Evolutionary conservation across 2,113 vertebrate genomes (phyloP).

Genomic region (Pteruthius melanotis): DNA sequence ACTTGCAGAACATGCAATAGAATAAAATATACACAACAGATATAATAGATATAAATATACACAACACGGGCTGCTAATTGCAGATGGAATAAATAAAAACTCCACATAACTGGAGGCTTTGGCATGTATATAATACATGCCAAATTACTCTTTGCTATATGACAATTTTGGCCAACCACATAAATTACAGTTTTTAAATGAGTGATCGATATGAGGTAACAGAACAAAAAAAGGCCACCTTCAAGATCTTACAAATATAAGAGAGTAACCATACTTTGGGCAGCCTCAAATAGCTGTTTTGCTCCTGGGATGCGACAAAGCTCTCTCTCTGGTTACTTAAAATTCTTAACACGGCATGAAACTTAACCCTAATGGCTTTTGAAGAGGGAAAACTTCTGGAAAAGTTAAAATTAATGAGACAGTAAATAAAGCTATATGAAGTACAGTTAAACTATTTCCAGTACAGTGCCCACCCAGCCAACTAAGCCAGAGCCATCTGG

Average conservation of each 20-base stretch:
- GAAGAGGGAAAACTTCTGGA: constrained; percentile 48
- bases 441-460: constrained; percentile 45
- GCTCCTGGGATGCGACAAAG: background rate
- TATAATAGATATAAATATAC: no score
- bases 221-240: background rate
- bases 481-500: constrained; percentile 58
- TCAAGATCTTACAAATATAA: background rate
- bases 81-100: background rate
- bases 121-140: background rate
- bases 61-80: background rate
- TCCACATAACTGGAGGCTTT: background rate
- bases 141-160: background rate
- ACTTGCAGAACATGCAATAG: background rate
- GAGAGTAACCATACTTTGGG: background rate
- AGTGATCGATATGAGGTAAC: background rate
- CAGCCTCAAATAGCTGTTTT: background rate
- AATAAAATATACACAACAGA: no score
- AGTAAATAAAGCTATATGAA: constrained; percentile 48
- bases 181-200: background rate
- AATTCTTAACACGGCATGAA: constrained; percentile 27
- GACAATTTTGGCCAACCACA: background rate
- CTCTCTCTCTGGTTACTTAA: background rate
- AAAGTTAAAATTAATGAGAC: constrained; percentile 72
- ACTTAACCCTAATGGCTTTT: constrained; percentile 49
- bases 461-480: constrained; percentile 29